Evolutionary conservation across 2,797 vertebrate species (phyloP), one percentile per base, ranked within the genome.

Genomic region (Sphenopsis melanotis): DNA sequence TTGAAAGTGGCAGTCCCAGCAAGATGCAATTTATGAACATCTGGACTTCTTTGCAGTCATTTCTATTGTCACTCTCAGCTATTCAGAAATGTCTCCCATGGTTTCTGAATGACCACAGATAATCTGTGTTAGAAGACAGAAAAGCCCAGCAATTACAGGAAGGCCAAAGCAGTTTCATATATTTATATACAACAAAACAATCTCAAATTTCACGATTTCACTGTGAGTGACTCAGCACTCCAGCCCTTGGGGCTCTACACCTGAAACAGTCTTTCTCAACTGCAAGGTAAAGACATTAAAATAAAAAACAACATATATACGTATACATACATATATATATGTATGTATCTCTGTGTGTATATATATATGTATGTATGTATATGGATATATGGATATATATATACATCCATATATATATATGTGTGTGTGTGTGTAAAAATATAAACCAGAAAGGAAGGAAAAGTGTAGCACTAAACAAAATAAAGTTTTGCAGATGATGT

Each of bases 21-120:
- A 80, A 95, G 83, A 75, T 39, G 64, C 30, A 47, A 47, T 81
- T 89, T 92, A 39, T 84, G 80, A 96, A 92, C 74, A 89, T 53
- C 44, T 83, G 69, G 74, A 65, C 32, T 56, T 36, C 59, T 66
- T 57, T 70, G 61, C 24, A 93, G 56, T 75, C 6, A 59, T 94
- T 91, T 87, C 72, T 53, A 21, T 36, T 79, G 55, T 69, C 77
- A 82, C 21, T 44, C 64, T 53, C 21, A 37, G 60, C 39, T 57
- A 46, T 39, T 88, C 56, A 70, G 4, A 85, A 77, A 24, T 42
- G 36, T 63, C 78, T 74, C 50, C 30, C 1, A 22, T 39, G 41
- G 27, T 57, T 95, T 77, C 81, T 83, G 81, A 72, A 32, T 34
- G 64, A 70, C 68, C 81, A 42, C 66, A 74, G 52, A 70, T 74